Evolutionary conservation across 2,113 vertebrate genomes (phyloP).

Genomic region (Scophthalmus maximus): DNA sequence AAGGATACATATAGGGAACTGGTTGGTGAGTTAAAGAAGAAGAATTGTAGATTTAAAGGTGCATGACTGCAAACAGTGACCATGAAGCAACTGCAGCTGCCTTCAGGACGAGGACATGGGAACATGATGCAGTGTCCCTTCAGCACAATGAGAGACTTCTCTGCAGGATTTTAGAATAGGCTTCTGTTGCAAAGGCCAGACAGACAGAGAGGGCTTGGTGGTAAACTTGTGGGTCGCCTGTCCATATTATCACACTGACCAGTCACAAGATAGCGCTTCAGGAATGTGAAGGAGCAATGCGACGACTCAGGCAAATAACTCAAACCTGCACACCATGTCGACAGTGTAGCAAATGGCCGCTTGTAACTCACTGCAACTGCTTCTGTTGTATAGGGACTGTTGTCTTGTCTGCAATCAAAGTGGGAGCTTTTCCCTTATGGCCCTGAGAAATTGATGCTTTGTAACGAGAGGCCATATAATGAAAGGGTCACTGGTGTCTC

Average conservation of each 20-base stretch:
- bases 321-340: background rate
- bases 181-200: conserved; percentile 13
- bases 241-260: background rate
- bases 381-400: background rate
- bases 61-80: background rate
- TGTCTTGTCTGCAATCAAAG: conserved; percentile 16
- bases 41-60: background rate
- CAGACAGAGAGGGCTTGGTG: conserved; percentile 5
- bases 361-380: background rate
- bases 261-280: background rate
- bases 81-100: conserved; percentile 1
- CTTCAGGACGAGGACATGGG: conserved; percentile 1
- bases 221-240: conserved; percentile 7
- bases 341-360: conserved; percentile 11
- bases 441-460: conserved; percentile 54
- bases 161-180: conserved; percentile 22
- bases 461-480: conserved; percentile 47
- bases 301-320: background rate
- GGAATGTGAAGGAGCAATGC: background rate
- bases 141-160: conserved; percentile 44
- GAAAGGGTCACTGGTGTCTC: conserved; percentile 52
- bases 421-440: conserved; percentile 45
- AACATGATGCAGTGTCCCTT: background rate
- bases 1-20: no score
- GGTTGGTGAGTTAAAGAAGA: background rate